A percentile compares a stretch with the other conserved stretches of the same genome.
phyloP scores from a whole-genome alignment of 2,113 vertebrate species.

The Syngnathus scovelli region DNA sequence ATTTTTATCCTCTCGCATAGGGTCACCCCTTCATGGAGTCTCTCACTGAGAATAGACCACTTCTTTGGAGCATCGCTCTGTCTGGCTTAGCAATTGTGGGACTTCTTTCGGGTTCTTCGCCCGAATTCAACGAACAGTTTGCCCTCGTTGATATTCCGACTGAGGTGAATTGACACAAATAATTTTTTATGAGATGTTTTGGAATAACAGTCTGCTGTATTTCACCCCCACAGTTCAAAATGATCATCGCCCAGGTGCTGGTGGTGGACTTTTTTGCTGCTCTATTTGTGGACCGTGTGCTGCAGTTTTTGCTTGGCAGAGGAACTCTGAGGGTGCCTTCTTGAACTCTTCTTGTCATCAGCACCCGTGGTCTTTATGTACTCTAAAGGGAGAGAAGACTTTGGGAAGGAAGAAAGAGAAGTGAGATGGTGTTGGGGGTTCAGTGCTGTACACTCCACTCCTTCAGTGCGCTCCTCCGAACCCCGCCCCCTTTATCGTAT shows the following conservation, averaged over 20 bases:
- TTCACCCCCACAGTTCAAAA: constrained; percentile 78
- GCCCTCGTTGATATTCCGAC: constrained; percentile 89
- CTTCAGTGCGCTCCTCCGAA: constrained; percentile 25
- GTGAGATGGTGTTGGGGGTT: constrained; percentile 49
- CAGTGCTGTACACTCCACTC: constrained; percentile 56
- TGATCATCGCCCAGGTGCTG: constrained; percentile 84
- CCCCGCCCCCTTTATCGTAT: constrained; percentile 27
- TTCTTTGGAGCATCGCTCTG: constrained; percentile 86
- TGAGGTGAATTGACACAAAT: constrained; percentile 73
- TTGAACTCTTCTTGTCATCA: constrained; percentile 73
- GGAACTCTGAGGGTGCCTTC: constrained; percentile 88
- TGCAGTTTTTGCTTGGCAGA: constrained; percentile 87
- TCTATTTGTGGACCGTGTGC: constrained; percentile 79
- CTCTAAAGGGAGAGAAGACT: constrained; percentile 58
- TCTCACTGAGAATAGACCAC: constrained; percentile 83
- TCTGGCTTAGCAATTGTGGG: constrained; percentile 82
- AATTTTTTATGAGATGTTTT: constrained; percentile 3
- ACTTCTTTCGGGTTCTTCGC: constrained; percentile 84
- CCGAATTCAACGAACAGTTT: constrained; percentile 92
- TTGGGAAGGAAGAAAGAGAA: constrained; percentile 35
- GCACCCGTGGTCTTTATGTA: constrained; percentile 59
- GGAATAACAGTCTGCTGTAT: not conserved
- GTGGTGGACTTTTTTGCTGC: constrained; percentile 85
- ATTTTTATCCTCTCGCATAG: constrained; percentile 55
- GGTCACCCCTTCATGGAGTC: constrained; percentile 97